Evolutionary conservation across 2,888 invertebrate species (phyloP).

Genomic region (Tetragonisca angustula): DNA sequence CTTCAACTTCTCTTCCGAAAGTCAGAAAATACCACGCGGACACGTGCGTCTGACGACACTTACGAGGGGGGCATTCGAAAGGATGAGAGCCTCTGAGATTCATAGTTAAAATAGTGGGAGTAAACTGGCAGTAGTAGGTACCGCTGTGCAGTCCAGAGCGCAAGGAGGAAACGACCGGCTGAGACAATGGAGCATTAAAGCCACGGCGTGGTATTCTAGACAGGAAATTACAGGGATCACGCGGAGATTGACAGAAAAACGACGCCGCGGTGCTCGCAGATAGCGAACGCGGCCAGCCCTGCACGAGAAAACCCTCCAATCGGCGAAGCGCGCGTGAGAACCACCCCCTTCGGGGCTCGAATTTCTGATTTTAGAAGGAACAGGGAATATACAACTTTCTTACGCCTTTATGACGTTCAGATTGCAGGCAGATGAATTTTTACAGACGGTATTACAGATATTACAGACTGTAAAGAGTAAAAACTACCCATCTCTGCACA

Average conservation of each 20-base stretch:
- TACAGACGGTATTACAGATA: no score
- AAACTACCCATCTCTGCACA: no score
- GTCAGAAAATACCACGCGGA: no score
- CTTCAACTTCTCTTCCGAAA: no score
- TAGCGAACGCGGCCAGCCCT: slow-evolving; percentile 64
- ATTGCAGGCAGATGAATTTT: no score
- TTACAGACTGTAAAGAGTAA: no score
- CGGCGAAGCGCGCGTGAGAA: slow-evolving; percentile 72
- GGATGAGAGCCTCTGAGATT: slow-evolving; percentile 78
- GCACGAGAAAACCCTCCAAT: slow-evolving; percentile 69
- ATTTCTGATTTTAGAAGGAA: slow-evolving; percentile 1
- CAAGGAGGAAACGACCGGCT: slow-evolving; percentile 65
- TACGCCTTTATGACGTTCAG: no score
- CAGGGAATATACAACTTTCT: background rate
- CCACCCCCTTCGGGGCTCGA: slow-evolving; percentile 55
- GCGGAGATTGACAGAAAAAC: slow-evolving; percentile 84
- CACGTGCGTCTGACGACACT: no score
- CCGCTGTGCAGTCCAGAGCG: slow-evolving; percentile 64
- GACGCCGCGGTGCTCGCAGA: slow-evolving; percentile 76
- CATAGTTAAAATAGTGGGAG: slow-evolving; percentile 80
- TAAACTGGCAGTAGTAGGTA: slow-evolving; percentile 73
- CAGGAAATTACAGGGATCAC: slow-evolving; percentile 84
- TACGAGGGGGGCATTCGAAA: no score
- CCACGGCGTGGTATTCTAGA: slow-evolving; percentile 82
- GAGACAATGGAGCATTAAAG: slow-evolving; percentile 84